phyloP scores from a whole-genome alignment of 2,888 invertebrate species.

The Sminthurinus aureus region DNA sequence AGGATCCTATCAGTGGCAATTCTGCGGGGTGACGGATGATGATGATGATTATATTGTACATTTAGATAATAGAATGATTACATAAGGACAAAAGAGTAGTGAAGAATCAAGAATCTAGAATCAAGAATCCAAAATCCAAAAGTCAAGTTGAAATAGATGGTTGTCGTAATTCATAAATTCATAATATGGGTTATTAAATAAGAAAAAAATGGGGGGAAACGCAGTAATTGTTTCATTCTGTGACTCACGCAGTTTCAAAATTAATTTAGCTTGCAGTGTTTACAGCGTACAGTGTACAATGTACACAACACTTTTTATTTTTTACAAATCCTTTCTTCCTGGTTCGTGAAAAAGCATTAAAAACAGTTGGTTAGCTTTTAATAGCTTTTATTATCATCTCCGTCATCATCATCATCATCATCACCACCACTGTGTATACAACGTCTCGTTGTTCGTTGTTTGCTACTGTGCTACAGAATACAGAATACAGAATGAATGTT shows the following conservation, averaged over 20 bases:
- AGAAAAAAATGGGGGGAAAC: background rate
- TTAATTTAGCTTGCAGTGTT: too few species aligned
- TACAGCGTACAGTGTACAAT: too few species aligned
- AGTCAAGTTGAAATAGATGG: background rate
- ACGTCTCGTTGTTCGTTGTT: background rate
- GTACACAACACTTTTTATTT: background rate
- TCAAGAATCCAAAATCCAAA: background rate
- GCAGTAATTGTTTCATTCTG: background rate
- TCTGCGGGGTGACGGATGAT: too few species aligned
- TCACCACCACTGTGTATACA: background rate
- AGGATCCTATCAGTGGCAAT: too few species aligned
- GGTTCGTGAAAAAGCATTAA: too few species aligned
- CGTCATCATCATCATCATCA: background rate
- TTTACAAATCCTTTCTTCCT: background rate
- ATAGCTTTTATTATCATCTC: background rate
- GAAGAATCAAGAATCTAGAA: background rate
- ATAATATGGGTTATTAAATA: background rate
- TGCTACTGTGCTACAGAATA: background rate
- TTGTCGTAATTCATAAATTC: conserved; percentile 12
- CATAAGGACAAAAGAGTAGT: too few species aligned
- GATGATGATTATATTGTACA: too few species aligned
- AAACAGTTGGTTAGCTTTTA: too few species aligned
- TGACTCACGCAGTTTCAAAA: background rate
- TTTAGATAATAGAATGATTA: too few species aligned
- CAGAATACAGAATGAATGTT: too few species aligned